Base-by-base conservation (phyloP, 2,797 vertebrate genomes). In the Graptemys geographica region DNA sequence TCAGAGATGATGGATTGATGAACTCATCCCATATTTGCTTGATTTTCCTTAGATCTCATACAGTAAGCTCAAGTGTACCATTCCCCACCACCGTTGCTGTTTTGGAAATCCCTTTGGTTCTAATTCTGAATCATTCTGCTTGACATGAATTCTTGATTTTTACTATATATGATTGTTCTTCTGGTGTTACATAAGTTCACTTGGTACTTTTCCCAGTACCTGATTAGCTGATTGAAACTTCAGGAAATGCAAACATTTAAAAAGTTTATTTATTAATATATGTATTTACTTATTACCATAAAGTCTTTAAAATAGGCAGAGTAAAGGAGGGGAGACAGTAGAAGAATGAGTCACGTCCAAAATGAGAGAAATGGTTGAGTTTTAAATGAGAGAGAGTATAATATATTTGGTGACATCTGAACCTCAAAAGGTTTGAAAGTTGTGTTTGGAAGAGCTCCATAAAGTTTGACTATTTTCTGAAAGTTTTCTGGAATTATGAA, bases 181-280 rank as follows among this genome's bases (percentile, higher is more conserved):
- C 0, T 56, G 4, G 13, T 55, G 4, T 49, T 1, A 13, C 1
- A 74, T 55, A 4, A 44, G 6, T 76, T 76, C 44, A 47, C 4
- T 28, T 28, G 27, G 11, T 49, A 28, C 15, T 47, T 78, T 78
- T 78, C 31, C 1, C n/a, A 1, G 2, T 78, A 55, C 84, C 59
- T 59, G n/a, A 19, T 0, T 52, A 7, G 11, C 33, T 65, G 19
- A 23, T 16, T 88, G 15, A 93, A 87, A 80, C 3, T 41, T 79
- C 16, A 49, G 44, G 44, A 79, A 8, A 44, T 65, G 18, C 74
- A 44, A 15, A 1, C 57, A 25, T 84, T 95, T 93, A 80, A n/a
- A n/a, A n/a, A 5, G 16, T 31, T 31, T n/a, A n/a, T n/a, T 10
- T 69, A 37, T 69, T 37, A 33, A 21, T 21, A 37, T 21, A 21